Conservation (phyloP, 2,113 vertebrate species). For the Nestor notabilis region DNA sequence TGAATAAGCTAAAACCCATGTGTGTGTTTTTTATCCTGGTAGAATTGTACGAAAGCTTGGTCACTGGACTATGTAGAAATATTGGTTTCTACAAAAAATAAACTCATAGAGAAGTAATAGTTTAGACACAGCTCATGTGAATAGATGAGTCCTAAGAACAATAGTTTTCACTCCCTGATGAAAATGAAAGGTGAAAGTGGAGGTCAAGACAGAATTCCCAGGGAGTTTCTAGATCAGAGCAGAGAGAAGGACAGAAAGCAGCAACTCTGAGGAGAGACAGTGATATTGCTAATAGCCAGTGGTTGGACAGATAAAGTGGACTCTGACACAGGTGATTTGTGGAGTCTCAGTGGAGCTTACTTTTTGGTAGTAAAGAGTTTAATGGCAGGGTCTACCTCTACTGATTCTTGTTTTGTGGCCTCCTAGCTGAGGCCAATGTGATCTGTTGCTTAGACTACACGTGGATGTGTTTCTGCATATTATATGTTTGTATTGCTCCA, state of each 20-base stretch:
- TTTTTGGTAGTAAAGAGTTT: background rate
- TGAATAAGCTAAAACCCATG: slow-evolving; percentile 2
- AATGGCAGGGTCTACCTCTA: background rate
- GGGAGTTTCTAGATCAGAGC: background rate
- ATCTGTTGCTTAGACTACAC: background rate
- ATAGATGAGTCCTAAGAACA: background rate
- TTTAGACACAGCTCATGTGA: background rate
- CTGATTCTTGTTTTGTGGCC: background rate
- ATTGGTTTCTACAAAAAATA: background rate
- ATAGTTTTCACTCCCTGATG: background rate
- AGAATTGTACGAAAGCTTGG: background rate
- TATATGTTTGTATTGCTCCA: background rate
- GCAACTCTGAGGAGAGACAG: background rate
- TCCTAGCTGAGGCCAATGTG: background rate
- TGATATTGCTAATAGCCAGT: background rate
- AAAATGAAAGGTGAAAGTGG: background rate
- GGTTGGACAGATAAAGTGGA: background rate
- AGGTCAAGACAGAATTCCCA: background rate
- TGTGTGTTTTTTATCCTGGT: background rate
- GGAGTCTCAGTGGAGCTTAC: background rate
- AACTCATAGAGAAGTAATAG: background rate
- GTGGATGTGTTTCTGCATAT: background rate
- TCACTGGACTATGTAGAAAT: background rate
- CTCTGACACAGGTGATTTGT: accelerated
- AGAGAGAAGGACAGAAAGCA: background rate